These are phyloP conservation scores for Sus scrofa DNA, from an alignment of 2,113 vertebrate genomes.

Conservation along the genomic window DNA sequence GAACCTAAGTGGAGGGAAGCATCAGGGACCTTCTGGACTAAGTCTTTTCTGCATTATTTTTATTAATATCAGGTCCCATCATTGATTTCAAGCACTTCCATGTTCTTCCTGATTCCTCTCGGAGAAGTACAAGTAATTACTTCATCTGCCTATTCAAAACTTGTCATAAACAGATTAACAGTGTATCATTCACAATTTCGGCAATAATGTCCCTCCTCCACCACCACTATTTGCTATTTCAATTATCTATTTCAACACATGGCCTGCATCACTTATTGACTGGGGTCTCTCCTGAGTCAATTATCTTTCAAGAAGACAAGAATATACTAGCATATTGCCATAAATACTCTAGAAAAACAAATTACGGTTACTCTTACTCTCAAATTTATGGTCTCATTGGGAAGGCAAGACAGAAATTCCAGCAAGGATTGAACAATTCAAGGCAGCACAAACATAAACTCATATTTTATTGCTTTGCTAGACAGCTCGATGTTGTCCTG, in stretches of 20 bases:
- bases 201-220: not conserved
- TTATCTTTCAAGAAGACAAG: not conserved
- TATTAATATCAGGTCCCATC: not conserved
- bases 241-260: not conserved
- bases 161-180: not conserved
- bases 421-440: not conserved
- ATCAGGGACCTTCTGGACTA: not conserved
- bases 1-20: not conserved
- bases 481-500: not conserved
- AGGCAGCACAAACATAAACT: not conserved
- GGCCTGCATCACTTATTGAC: not conserved
- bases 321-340: not conserved
- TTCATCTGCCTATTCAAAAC: not conserved
- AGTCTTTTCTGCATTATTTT: not conserved
- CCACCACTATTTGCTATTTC: not conserved
- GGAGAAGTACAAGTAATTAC: not conserved
- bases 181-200: not conserved
- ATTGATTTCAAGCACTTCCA: conserved; percentile 18
- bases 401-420: conserved; percentile 20
- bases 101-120: not conserved
- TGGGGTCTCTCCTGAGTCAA: not conserved
- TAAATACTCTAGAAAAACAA: not conserved
- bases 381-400: not conserved
- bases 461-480: conserved; percentile 9
- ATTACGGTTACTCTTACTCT: not conserved